A percentile compares a stretch with the other conserved stretches of the same genome.
Conservation (phyloP, 2,797 vertebrate genomes). For the Urocyon cinereoargenteus region DNA sequence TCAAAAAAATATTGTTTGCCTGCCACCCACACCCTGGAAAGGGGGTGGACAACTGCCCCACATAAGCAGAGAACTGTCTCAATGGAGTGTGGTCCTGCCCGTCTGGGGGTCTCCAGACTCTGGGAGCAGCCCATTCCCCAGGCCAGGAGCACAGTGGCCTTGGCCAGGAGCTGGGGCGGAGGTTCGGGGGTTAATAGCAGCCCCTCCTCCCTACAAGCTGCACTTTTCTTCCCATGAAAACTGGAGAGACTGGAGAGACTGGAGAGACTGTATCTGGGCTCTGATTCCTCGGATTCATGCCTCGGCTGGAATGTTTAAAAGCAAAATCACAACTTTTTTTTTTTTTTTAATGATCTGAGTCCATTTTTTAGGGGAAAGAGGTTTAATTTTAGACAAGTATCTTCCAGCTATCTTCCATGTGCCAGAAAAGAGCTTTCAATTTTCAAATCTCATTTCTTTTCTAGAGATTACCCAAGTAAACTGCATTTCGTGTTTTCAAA, state of each 20-base stretch:
- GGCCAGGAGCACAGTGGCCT: background rate
- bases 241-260: background rate
- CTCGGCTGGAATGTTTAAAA: background rate
- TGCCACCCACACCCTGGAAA: background rate
- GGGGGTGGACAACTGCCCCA: background rate
- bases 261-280: background rate
- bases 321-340: background rate
- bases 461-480: background rate
- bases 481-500: background rate
- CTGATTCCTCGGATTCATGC: background rate
- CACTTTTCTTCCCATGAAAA: background rate
- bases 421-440: background rate
- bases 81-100: background rate
- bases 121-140: background rate
- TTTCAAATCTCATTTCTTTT: conserved; percentile 1
- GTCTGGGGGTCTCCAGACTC: background rate
- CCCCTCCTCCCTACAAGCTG: background rate
- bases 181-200: accelerated
- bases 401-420: background rate
- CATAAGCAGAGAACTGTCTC: background rate
- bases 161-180: background rate
- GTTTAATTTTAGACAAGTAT: background rate
- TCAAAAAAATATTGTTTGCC: background rate
- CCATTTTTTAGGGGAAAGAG: background rate
- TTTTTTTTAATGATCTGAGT: background rate